Evolutionary conservation across 2,888 invertebrate species (phyloP).

Genomic region (Lasioglossum pauxillum): DNA sequence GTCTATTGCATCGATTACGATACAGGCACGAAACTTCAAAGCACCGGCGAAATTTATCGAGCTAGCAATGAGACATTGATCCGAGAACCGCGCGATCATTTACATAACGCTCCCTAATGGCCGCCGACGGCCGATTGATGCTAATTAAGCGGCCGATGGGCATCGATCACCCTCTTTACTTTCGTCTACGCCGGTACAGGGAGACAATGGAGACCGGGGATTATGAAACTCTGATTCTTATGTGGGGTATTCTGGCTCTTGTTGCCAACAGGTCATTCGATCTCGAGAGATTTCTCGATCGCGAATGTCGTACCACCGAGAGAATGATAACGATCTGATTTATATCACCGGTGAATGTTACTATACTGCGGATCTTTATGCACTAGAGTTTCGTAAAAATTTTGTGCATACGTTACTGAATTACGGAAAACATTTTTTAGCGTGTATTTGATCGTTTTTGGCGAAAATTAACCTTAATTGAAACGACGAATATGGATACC

Average conservation of each 20-base stretch:
- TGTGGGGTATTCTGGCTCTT: background rate
- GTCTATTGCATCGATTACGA: constrained; percentile 63
- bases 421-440: background rate
- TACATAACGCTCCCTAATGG: constrained; percentile 50
- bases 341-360: background rate
- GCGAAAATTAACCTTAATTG: too few species aligned
- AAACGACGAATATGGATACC: too few species aligned
- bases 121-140: constrained; percentile 45
- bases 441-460: too few species aligned
- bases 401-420: background rate
- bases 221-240: constrained; percentile 39
- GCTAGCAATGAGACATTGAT: constrained; percentile 54
- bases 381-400: background rate
- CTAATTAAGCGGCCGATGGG: constrained; percentile 62
- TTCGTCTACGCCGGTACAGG: constrained; percentile 4
- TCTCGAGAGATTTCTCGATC: constrained; percentile 15
- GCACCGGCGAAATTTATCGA: constrained; percentile 59
- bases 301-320: background rate
- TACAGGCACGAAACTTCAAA: constrained; percentile 50
- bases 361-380: background rate
- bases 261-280: background rate
- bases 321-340: constrained; percentile 11
- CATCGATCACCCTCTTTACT: constrained; percentile 49
- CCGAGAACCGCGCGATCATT: constrained; percentile 47
- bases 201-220: constrained; percentile 30